A percentile compares a stretch with the other conserved stretches of the same genome.
phyloP scores from a whole-genome alignment of 2,113 vertebrate genomes.

The Lophotis ruficrista region DNA sequence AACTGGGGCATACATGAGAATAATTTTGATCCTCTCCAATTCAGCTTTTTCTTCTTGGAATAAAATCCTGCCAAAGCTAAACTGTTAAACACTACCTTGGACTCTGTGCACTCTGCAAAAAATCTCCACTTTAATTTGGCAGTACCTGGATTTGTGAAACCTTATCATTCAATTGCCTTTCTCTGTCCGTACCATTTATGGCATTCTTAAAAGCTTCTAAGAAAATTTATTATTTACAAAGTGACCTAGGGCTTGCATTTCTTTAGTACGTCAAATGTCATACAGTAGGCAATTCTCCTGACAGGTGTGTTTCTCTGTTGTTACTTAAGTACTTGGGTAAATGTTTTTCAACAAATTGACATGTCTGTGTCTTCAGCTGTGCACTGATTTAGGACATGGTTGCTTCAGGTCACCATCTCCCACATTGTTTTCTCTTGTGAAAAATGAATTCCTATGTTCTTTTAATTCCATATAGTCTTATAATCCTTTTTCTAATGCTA shows the following conservation, averaged over 20 bases:
- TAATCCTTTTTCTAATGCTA: neutral
- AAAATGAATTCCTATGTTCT: neutral
- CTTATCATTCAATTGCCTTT: conserved; percentile 8
- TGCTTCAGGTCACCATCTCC: neutral
- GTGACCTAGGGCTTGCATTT: neutral
- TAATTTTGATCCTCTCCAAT: neutral
- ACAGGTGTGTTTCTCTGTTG: neutral
- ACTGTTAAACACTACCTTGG: neutral
- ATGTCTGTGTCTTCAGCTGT: neutral
- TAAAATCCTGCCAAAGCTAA: neutral
- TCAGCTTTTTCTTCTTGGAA: neutral
- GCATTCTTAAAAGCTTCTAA: neutral
- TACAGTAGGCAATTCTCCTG: neutral
- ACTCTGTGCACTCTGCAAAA: neutral
- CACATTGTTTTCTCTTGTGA: neutral
- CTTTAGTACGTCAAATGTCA: conserved; percentile 1
- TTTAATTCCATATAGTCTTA: neutral
- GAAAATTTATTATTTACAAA: neutral
- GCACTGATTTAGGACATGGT: neutral
- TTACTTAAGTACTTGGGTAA: neutral
- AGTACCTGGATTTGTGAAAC: neutral
- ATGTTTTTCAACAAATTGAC: neutral
- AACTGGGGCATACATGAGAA: neutral
- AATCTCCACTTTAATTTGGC: neutral
- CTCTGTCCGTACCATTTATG: neutral